Base-by-base conservation (phyloP, 2,797 vertebrate species). In the Phaenicophaeus curvirostris region DNA sequence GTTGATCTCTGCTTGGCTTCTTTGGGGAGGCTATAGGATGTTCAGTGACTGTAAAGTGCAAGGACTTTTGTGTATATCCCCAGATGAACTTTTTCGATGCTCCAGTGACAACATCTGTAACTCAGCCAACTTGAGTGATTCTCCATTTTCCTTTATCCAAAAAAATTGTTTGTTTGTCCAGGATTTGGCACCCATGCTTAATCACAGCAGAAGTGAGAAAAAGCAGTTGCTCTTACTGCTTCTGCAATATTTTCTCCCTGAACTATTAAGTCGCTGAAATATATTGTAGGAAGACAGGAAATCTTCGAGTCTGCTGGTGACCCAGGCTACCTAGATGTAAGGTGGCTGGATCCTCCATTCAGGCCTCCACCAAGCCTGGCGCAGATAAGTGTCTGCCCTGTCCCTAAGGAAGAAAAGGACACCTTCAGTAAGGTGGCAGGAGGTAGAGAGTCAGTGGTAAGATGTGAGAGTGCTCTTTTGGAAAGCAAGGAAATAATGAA, bases 121-220 rank as follows among this genome's bases (percentile, higher is more conserved):
- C n/a, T 61, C 35, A 81, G 93, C 94, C 96, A 96, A 11, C 68
- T 67, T 13, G 85, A 83, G 88, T 95, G 91, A 76, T 44, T 94
- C 92, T 95, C 53, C 48, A 83, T 90, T 94, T 96, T 78, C 68
- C 61, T 63, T 85, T 80, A 94, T 90, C 93, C 92, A 73, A 76
- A 89, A 87, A 92, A 91, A 85, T 95, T 17, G 6, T 91, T 72
- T 96, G 82, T 96, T 95, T 97, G 90, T 96, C 90, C 86, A 91
- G 61, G 69, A 76, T 93, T 95, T 93, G 96, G 92, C 94, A 94
- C 73, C 75, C 41, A 27, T 5, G 14, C 69, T 85, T 93, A 71
- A 95, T 96, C 92, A 93, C 75, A 67, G 73, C 65, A n/a, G 20
- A 91, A 93, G 87, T 96, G 96, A 96, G 90, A 96, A 95, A 94